Percentiles rank a stretch among this genome's conserved stretches.
These are phyloP conservation scores for Pygoscelis antarcticus DNA, from an alignment of 2,113 vertebrate genomes.

Conservation along the genomic window DNA sequence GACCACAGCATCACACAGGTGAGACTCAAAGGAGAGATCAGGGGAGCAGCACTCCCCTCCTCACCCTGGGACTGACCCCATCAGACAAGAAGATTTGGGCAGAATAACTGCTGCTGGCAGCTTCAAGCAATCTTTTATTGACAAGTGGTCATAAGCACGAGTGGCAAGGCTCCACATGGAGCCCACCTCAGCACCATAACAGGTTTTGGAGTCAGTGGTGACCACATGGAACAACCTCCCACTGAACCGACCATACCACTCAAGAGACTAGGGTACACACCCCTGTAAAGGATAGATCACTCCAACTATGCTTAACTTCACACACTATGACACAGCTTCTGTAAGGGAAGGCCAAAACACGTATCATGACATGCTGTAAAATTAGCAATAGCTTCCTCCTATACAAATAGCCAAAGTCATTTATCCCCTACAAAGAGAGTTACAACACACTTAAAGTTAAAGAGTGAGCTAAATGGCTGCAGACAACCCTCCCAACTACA, in stretches of 20 bases:
- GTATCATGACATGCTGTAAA: not conserved
- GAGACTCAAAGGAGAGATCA: not conserved
- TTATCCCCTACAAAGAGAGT: not conserved
- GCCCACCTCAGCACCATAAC: not conserved
- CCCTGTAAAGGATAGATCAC: not conserved
- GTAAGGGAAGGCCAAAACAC: not conserved
- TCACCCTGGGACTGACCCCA: fast-evolving
- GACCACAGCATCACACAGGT: not conserved
- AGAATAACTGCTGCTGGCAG: not conserved
- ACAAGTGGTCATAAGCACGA: not conserved
- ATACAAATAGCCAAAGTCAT: not conserved
- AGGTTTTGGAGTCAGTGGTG: not conserved
- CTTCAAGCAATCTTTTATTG: not conserved
- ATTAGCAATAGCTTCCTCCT: not conserved
- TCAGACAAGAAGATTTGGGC: not conserved
- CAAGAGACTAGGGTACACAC: not conserved
- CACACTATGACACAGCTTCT: not conserved
- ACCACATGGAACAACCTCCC: not conserved
- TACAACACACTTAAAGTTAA: not conserved
- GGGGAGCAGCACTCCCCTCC: not conserved
- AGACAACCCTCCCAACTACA: not conserved
- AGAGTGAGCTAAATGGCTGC: not conserved
- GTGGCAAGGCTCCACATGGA: not conserved
- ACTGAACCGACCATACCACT: not conserved
- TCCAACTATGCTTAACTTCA: not conserved